Evolutionary conservation across 2,113 vertebrate genomes (phyloP).

Genomic region (Muntiacus muntjak): DNA sequence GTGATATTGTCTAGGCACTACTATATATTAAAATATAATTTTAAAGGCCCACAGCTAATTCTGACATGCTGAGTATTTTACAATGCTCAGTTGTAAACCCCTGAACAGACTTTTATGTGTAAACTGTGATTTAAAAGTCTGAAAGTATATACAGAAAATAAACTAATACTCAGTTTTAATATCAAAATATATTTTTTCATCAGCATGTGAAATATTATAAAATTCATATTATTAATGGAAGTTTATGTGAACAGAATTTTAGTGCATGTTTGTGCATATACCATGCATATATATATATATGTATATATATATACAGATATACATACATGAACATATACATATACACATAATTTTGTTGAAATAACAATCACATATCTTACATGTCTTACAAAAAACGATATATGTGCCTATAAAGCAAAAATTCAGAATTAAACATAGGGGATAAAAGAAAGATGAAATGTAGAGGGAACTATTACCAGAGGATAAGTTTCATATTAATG

Average conservation of each 20-base stretch:
- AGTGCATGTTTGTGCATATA: neutral
- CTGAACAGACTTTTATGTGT: neutral
- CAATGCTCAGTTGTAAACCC: neutral
- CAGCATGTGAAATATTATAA: neutral
- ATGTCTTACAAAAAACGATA: neutral
- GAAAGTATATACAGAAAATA: neutral
- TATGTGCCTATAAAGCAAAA: neutral
- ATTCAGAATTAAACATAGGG: neutral
- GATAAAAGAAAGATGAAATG: neutral
- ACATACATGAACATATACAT: neutral
- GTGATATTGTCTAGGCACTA: neutral
- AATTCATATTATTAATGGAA: neutral
- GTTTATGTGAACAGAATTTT: neutral
- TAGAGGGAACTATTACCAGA: neutral
- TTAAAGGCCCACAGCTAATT: neutral
- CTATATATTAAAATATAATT: neutral
- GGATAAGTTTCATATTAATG: neutral
- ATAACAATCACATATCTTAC: neutral
- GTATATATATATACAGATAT: accelerated
- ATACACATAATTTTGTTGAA: neutral
- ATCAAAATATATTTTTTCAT: neutral
- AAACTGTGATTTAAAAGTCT: neutral
- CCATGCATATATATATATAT: neutral
- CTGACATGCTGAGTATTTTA: neutral
- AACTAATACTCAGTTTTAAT: neutral